Evolutionary conservation across 2,888 invertebrate species (phyloP).

Genomic region (Trisateles emortualis): DNA sequence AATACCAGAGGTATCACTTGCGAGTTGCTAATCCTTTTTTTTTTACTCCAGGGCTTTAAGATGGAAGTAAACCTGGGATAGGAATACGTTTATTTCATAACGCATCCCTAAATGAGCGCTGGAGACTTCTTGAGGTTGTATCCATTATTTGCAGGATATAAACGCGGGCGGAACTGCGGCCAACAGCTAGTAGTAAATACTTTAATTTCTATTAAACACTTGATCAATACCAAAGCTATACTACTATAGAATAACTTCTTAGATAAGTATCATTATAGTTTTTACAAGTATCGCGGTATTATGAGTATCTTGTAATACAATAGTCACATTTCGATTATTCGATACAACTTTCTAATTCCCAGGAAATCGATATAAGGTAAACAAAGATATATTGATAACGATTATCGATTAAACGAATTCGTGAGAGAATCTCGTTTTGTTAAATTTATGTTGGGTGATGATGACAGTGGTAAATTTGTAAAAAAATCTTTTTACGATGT

Average conservation of each 20-base stretch:
- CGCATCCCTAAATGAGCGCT: too few relatives aligned
- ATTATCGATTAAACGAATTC: constrained; percentile 46
- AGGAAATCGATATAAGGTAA: constrained; percentile 55
- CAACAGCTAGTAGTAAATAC: too few relatives aligned
- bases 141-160: too few relatives aligned
- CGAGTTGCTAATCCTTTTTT: too few relatives aligned
- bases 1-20: too few relatives aligned
- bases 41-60: too few relatives aligned
- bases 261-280: constrained; percentile 30
- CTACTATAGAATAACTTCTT: neutral
- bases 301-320: constrained; percentile 41
- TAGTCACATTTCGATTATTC: constrained; percentile 32
- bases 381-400: constrained; percentile 51
- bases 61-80: too few relatives aligned
- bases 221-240: too few relatives aligned
- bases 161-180: too few relatives aligned
- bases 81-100: too few relatives aligned
- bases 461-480: constrained; percentile 18
- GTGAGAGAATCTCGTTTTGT: constrained; percentile 43
- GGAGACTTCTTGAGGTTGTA: too few relatives aligned
- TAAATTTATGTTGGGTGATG: constrained; percentile 25
- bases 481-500: constrained; percentile 1
- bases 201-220: too few relatives aligned
- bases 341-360: constrained; percentile 52
- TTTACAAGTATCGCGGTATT: constrained; percentile 32